Base-by-base conservation (phyloP, 2,113 vertebrate species). In the Pao palembangensis region DNA sequence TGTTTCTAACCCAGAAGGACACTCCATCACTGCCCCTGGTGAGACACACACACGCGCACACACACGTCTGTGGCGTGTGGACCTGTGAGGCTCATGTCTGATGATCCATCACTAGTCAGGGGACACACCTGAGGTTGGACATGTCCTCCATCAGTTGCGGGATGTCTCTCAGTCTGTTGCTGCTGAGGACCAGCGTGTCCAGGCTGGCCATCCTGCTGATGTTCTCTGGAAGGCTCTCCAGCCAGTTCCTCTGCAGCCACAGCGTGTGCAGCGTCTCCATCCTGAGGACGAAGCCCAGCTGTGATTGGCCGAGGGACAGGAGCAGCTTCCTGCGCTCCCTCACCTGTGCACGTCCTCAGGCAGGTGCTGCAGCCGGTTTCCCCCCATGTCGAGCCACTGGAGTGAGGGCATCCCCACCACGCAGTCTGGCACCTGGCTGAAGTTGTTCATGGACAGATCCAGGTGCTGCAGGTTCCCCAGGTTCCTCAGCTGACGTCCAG, bases 351-450 rank as follows among this genome's bases (percentile, higher is more conserved):
- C 92, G 51, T 93, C 76, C 0, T 91, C 82, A 58, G 97, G 96
- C 73, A 99, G 87, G 41, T 75, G 62, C 82, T 90, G 76, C 14
- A 99, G 82, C 18, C 55, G 82, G 88, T 99, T 99, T 18, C 94
- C 93, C 5, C 93, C 95, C 91, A 98, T 92, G 78, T 99, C 97
- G 17, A 99, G 88, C 96, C 96, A 99, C 79, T 97, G 92, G 0
- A 99, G 91, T 0, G 80, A 90, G 0, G 94, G 94, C 89, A 98
- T 88, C 25, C 81, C 83, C 4, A 98, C 76, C 42, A 98, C 87
- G 34, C 93, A 93, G 19, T 88, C 85, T 8, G 96, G 95, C 51
- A 99, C 53, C 20, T 65, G 58, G 41, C 81, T 86, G 58, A 98
- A 99, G 53, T 83, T 73, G 50, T 99, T 98, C 95, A 99, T 95